Conservation (phyloP, 1,140 invertebrate genomes). For the Eciton burchellii region DNA sequence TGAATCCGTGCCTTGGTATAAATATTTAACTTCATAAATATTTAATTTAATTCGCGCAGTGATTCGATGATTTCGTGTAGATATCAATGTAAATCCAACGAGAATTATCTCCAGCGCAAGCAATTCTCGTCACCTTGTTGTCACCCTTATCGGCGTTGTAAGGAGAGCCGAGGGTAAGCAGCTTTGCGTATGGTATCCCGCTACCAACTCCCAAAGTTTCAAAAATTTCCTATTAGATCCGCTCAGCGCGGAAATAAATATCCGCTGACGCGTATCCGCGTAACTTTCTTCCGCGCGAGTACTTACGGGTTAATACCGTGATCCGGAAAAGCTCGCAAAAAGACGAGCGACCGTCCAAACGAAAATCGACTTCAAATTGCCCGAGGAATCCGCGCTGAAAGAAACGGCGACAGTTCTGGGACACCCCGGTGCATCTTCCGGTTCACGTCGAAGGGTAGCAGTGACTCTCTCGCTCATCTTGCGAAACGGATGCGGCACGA, state of each 20-base stretch:
- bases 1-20: too few species aligned
- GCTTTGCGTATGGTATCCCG: too few species aligned
- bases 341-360: constrained; percentile 6
- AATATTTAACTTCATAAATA: too few species aligned
- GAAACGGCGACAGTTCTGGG: constrained; percentile 40
- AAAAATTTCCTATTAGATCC: too few species aligned
- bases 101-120: too few species aligned
- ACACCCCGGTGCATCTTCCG: constrained; percentile 34
- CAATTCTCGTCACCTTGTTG: too few species aligned
- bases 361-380: constrained; percentile 38
- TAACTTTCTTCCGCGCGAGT: not conserved
- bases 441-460: not conserved
- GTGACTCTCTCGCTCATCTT: constrained; percentile 47
- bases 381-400: constrained; percentile 27
- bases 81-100: too few species aligned
- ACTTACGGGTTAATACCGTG: not conserved
- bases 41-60: too few species aligned
- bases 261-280: not conserved
- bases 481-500: constrained; percentile 55
- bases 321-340: not conserved
- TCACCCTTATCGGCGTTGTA: too few species aligned
- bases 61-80: too few species aligned
- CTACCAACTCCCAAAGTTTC: too few species aligned
- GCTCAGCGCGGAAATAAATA: not conserved
- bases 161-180: too few species aligned